These are phyloP conservation scores for Heliconius hewitsoni DNA, from an alignment of 1,140 invertebrate genomes.

Conservation along the genomic window DNA sequence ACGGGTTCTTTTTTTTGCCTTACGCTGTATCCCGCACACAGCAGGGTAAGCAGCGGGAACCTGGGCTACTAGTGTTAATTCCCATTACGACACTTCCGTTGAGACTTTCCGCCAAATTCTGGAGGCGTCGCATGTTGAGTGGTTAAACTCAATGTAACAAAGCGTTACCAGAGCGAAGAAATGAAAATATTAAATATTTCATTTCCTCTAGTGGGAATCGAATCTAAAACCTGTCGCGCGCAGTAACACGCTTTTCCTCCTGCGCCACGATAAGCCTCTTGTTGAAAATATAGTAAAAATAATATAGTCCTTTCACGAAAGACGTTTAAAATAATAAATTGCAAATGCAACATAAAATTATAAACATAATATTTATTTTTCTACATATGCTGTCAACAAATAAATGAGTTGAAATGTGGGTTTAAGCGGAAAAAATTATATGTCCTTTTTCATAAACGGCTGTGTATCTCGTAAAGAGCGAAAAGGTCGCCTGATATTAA, in stretches of 20 bases:
- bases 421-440: not conserved
- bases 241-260: too few species aligned
- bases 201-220: too few species aligned
- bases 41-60: too few species aligned
- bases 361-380: not conserved
- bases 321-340: not conserved
- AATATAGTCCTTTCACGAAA: not conserved
- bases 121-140: too few species aligned
- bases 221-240: too few species aligned
- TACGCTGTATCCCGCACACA: too few species aligned
- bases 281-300: not conserved
- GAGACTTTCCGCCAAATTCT: too few species aligned
- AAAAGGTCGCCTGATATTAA: constrained; percentile 1
- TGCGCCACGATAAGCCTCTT: not conserved
- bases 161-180: too few species aligned
- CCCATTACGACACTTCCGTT: too few species aligned
- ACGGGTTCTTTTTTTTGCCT: not conserved
- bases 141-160: too few species aligned
- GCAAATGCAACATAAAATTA: not conserved
- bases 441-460: not conserved
- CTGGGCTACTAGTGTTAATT: too few species aligned
- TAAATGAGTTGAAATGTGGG: not conserved
- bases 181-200: not conserved
- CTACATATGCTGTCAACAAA: not conserved
- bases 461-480: not conserved